Conservation (phyloP, 2,888 invertebrate species). For the Parnassius mnemosyne region DNA sequence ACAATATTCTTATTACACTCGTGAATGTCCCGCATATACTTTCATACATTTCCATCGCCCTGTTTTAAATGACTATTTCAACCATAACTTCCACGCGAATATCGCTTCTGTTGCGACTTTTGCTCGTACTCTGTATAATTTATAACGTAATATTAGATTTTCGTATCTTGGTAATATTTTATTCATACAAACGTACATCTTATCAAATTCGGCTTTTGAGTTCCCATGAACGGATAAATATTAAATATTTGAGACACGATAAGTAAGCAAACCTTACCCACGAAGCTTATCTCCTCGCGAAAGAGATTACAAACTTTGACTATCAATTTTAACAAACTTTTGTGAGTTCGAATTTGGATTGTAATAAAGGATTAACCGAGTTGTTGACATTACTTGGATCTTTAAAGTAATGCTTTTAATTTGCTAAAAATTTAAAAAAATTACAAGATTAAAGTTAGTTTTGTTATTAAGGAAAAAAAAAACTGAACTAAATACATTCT, state of each 20-base stretch:
- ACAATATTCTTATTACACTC: slow-evolving; percentile 15
- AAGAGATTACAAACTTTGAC: slow-evolving; percentile 56
- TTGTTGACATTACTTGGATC: slow-evolving; percentile 30
- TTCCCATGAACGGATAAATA: slow-evolving; percentile 43
- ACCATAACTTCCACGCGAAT: slow-evolving; percentile 15
- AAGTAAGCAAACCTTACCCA: slow-evolving; percentile 47
- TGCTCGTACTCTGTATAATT: slow-evolving; percentile 17
- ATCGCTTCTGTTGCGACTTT: slow-evolving; percentile 23
- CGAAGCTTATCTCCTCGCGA: slow-evolving; percentile 54
- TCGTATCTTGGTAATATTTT: slow-evolving; percentile 28
- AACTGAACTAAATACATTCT: no score
- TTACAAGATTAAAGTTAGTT: no score
- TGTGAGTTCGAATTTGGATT: slow-evolving; percentile 42
- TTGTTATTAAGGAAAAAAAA: no score
- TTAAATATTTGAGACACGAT: slow-evolving; percentile 49
- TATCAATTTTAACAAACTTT: slow-evolving; percentile 55
- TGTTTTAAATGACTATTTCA: slow-evolving; percentile 20
- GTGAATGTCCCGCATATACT: slow-evolving; percentile 15
- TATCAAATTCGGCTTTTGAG: slow-evolving; percentile 34
- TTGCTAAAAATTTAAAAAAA: no score
- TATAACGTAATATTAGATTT: slow-evolving; percentile 25
- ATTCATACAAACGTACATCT: slow-evolving; percentile 27
- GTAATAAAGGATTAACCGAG: slow-evolving; percentile 46
- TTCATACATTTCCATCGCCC: slow-evolving; percentile 17
- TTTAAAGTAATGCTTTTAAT: no score